A percentile compares a stretch with the other conserved stretches of the same genome.
Evolutionary conservation across 1,140 invertebrate genomes (phyloP).

Genomic region (Hyphantria cunea): DNA sequence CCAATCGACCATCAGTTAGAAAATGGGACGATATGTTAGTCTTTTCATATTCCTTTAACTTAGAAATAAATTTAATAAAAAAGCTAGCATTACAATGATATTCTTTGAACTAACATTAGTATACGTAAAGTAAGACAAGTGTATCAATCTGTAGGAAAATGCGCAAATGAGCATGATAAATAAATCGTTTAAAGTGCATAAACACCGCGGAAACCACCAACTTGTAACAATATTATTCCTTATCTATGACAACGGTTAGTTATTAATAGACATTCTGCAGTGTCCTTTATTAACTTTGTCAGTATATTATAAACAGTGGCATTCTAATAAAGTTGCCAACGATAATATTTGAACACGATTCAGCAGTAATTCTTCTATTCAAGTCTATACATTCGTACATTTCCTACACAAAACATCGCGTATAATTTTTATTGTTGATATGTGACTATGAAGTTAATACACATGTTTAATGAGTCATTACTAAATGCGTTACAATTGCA

Average conservation of each 20-base stretch:
- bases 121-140: too few relatives aligned
- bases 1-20: conserved; percentile 9
- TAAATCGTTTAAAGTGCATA: too few relatives aligned
- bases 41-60: neutral
- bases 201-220: too few relatives aligned
- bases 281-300: conserved; percentile 21
- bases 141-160: neutral
- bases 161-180: too few relatives aligned
- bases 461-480: conserved; percentile 23
- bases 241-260: conserved; percentile 11
- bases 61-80: too few relatives aligned
- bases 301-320: conserved; percentile 6
- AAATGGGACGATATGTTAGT: conserved; percentile 8
- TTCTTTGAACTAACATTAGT: too few relatives aligned
- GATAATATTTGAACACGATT: neutral
- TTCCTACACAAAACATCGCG: conserved; percentile 18
- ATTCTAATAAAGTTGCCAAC: neutral
- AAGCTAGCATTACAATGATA: too few relatives aligned
- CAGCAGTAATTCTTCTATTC: neutral
- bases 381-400: conserved; percentile 1
- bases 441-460: conserved; percentile 3
- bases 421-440: conserved; percentile 18
- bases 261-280: conserved; percentile 3
- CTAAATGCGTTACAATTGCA: conserved; percentile 23
- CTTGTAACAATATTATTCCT: neutral